phyloP scores from a whole-genome alignment of 2,113 vertebrate genomes.

The Leiothrix lutea region DNA sequence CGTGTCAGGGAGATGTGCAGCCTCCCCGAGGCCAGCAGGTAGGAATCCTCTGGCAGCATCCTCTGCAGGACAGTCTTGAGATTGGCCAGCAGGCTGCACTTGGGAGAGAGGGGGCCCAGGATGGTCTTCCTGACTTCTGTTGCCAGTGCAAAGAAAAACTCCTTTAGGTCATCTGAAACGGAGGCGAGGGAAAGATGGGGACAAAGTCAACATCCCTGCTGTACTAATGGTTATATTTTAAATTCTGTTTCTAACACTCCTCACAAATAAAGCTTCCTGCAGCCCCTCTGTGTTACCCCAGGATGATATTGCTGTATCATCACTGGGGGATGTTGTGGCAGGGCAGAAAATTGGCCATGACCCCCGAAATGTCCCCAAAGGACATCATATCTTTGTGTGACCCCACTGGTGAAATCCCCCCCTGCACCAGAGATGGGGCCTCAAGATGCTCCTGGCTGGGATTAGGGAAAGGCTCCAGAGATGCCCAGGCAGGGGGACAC shows the following conservation, averaged over 20 bases:
- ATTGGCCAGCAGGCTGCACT: constrained; percentile 73
- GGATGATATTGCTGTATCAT: background rate
- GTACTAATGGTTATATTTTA: background rate
- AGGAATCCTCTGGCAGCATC: constrained; percentile 79
- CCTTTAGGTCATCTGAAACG: constrained; percentile 69
- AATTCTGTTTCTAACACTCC: background rate
- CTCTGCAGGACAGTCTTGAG: constrained; percentile 69
- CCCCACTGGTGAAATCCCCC: background rate
- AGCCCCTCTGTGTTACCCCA: no score
- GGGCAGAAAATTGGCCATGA: background rate
- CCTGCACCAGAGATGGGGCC: background rate
- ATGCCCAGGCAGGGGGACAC: background rate
- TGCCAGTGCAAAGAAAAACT: constrained; percentile 68
- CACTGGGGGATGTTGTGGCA: fast-evolving
- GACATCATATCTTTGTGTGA: fast-evolving
- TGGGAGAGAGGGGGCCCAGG: constrained; percentile 81
- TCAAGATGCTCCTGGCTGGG: fast-evolving
- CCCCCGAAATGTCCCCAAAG: background rate
- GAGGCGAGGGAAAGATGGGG: fast-evolving
- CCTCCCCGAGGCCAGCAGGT: constrained; percentile 76
- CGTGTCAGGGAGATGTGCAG: constrained; percentile 83
- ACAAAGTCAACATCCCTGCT: background rate
- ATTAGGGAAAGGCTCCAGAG: background rate
- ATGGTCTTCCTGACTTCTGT: constrained; percentile 68
- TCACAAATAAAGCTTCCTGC: background rate